Evolutionary conservation across 2,888 invertebrate genomes (phyloP).

Genomic region (Drosophila incognita): DNA sequence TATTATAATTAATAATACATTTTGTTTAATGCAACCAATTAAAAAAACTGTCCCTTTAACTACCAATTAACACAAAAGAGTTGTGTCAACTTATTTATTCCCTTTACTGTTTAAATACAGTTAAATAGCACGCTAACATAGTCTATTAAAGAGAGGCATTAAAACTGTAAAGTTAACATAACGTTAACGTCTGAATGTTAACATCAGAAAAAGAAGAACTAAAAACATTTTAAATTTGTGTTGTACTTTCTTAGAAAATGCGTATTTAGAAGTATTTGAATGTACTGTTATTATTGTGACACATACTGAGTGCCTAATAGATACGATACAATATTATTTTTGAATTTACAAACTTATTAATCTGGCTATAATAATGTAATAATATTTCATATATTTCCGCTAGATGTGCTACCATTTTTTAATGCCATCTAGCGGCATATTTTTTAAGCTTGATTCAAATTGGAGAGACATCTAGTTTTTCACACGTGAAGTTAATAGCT

Average conservation of each 20-base stretch:
- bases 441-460: neutral
- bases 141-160: neutral
- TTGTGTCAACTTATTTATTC: neutral
- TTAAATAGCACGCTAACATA: neutral
- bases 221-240: neutral
- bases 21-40: neutral
- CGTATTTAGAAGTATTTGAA: neutral
- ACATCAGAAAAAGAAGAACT: constrained; percentile 4
- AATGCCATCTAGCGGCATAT: neutral
- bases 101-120: neutral
- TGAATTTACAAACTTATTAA: neutral
- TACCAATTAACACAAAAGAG: neutral
- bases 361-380: too few relatives aligned
- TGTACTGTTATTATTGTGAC: too few relatives aligned
- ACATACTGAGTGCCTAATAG: neutral
- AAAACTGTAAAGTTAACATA: constrained; percentile 18
- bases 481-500: neutral
- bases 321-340: neutral
- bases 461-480: neutral
- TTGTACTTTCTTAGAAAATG: neutral
- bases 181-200: constrained; percentile 5
- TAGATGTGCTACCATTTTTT: neutral
- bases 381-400: neutral
- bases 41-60: neutral
- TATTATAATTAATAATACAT: too few relatives aligned